Percentiles rank a stretch among this genome's conserved stretches.
phyloP scores from a whole-genome alignment of 2,113 vertebrate species.

The Glaucidium brasilianum region DNA sequence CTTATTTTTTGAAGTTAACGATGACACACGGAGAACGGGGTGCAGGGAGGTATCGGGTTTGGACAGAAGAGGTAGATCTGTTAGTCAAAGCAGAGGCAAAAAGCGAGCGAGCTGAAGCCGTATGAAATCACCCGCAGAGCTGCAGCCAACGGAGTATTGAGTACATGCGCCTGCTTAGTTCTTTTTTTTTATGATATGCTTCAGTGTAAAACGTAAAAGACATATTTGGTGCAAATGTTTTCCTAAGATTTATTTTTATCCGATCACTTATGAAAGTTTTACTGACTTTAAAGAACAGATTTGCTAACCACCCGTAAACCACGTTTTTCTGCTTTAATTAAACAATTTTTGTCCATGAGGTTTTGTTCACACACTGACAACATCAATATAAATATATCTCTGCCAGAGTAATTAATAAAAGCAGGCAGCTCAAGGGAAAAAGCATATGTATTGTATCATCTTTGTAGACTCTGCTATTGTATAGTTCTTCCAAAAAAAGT shows the following conservation, averaged over 20 bases:
- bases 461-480: not conserved
- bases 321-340: not conserved
- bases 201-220: not conserved
- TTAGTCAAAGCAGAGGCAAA: not conserved
- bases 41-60: not conserved
- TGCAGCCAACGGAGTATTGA: not conserved
- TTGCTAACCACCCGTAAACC: conserved; percentile 6
- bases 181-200: not conserved
- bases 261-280: not conserved
- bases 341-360: not conserved
- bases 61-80: not conserved
- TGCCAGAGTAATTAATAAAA: not conserved
- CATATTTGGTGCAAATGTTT: not conserved
- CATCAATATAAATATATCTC: not conserved
- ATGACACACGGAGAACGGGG: not conserved
- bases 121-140: not conserved
- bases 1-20: accelerated
- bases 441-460: not conserved
- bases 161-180: not conserved
- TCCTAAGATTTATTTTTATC: not conserved
- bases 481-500: not conserved
- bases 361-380: conserved; percentile 21
- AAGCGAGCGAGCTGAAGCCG: accelerated
- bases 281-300: not conserved
- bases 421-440: not conserved